A percentile compares a stretch with the other conserved stretches of the same genome.
Evolutionary conservation across 2,113 vertebrate genomes (phyloP).

Genomic region (Geothlypis trichas): DNA sequence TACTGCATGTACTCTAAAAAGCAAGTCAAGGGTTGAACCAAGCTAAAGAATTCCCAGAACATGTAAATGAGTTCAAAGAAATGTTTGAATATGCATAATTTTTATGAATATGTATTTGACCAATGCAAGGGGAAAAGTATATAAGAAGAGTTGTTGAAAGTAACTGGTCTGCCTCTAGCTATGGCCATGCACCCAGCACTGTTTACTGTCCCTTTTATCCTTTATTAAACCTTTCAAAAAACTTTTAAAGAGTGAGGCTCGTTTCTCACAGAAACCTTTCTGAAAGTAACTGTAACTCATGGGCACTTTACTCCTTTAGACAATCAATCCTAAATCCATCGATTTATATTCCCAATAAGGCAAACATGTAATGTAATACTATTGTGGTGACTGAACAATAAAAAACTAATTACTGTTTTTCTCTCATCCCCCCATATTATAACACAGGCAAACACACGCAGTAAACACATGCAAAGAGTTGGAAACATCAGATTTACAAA

Average conservation of each 20-base stretch:
- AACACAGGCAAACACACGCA: neutral
- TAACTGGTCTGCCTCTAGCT: neutral
- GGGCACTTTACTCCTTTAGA: neutral
- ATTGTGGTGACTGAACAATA: neutral
- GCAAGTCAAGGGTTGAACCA: neutral
- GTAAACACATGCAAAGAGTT: neutral
- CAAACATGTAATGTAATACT: neutral
- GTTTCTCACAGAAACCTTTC: neutral
- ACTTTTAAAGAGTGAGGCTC: neutral
- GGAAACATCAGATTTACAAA: neutral
- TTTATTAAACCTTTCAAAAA: neutral
- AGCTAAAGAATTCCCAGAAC: neutral
- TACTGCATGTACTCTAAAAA: neutral
- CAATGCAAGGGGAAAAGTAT: neutral
- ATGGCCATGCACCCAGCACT: neutral
- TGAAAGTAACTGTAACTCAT: neutral
- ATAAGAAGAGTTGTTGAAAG: neutral
- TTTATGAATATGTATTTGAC: neutral
- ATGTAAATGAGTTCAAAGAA: neutral
- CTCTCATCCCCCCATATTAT: neutral
- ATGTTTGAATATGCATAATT: neutral
- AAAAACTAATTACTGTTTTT: neutral
- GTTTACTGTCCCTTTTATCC: neutral
- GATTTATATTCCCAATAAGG: neutral
- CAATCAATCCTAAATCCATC: neutral